phyloP scores from a whole-genome alignment of 2,888 invertebrate genomes.

The Notodonta ziczac region DNA sequence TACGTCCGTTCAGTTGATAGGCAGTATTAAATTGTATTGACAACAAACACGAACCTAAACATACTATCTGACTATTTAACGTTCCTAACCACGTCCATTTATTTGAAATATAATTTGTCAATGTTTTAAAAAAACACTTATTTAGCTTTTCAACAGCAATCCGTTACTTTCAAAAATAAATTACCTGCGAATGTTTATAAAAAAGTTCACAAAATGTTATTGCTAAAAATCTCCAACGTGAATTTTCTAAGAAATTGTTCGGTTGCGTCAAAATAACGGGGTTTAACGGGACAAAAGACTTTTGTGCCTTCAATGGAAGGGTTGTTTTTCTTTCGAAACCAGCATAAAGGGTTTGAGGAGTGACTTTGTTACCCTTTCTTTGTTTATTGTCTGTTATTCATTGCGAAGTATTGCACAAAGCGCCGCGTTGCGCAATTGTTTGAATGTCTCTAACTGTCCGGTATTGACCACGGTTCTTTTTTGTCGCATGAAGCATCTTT shows the following conservation, averaged over 20 bases:
- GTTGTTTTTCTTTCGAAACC: slow-evolving; percentile 74
- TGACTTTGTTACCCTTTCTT: slow-evolving; percentile 74
- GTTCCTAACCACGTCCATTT: slow-evolving; percentile 1
- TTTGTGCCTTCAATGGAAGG: slow-evolving; percentile 72
- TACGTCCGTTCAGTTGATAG: too few relatives aligned
- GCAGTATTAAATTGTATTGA: background rate
- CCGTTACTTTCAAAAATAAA: slow-evolving; percentile 27
- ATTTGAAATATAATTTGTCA: slow-evolving; percentile 32
- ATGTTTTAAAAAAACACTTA: slow-evolving; percentile 23
- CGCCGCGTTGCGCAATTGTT: slow-evolving; percentile 61
- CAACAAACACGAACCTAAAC: background rate
- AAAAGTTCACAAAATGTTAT: slow-evolving; percentile 37
- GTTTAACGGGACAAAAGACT: slow-evolving; percentile 58
- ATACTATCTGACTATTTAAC: background rate
- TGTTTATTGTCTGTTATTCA: slow-evolving; percentile 64
- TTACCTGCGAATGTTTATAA: slow-evolving; percentile 40
- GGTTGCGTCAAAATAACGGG: slow-evolving; percentile 75
- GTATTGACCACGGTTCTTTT: slow-evolving; percentile 26
- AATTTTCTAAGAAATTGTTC: slow-evolving; percentile 61
- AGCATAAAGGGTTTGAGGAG: slow-evolving; percentile 74
- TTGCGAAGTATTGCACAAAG: slow-evolving; percentile 69
- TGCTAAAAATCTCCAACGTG: slow-evolving; percentile 30
- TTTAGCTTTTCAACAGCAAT: slow-evolving; percentile 34
- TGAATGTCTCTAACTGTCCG: slow-evolving; percentile 40
- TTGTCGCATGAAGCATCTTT: slow-evolving; percentile 16